Conservation (phyloP, 2,113 vertebrate genomes). For the Neofelis nebulosa region DNA sequence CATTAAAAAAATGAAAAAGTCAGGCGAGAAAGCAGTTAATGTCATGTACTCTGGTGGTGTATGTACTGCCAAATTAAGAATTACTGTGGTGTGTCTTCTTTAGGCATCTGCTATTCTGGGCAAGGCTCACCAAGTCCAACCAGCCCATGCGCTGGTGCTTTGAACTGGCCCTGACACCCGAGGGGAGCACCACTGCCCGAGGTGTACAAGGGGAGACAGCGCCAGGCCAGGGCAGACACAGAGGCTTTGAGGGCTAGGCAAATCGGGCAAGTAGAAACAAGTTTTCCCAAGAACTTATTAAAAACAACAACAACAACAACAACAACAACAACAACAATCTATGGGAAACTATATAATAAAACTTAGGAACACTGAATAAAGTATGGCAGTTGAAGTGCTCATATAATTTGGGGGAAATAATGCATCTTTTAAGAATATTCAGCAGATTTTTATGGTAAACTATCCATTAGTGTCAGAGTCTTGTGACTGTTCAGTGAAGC, state of each 20-base stretch:
- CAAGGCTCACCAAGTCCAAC: not conserved
- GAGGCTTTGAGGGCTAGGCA: not conserved
- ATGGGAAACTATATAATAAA: not conserved
- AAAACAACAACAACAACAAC: not conserved
- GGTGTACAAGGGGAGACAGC: no score
- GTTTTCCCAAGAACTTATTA: not conserved
- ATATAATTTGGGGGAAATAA: not conserved
- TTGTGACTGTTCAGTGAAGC: not conserved
- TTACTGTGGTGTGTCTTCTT: not conserved
- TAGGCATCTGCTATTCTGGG: not conserved
- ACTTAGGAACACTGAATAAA: not conserved
- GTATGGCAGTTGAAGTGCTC: not conserved
- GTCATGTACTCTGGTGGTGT: not conserved
- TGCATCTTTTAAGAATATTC: not conserved
- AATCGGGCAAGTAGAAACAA: not conserved
- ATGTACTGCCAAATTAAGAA: not conserved
- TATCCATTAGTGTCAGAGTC: not conserved
- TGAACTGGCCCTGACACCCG: not conserved
- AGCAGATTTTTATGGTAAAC: not conserved
- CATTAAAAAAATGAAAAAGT: not conserved
- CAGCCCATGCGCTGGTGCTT: accelerated
- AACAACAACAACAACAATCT: not conserved
- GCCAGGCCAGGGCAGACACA: no score
- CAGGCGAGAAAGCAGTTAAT: not conserved
- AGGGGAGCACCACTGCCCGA: accelerated